Conservation (phyloP, 2,113 vertebrate genomes). For the Misgurnus mizolepis region DNA sequence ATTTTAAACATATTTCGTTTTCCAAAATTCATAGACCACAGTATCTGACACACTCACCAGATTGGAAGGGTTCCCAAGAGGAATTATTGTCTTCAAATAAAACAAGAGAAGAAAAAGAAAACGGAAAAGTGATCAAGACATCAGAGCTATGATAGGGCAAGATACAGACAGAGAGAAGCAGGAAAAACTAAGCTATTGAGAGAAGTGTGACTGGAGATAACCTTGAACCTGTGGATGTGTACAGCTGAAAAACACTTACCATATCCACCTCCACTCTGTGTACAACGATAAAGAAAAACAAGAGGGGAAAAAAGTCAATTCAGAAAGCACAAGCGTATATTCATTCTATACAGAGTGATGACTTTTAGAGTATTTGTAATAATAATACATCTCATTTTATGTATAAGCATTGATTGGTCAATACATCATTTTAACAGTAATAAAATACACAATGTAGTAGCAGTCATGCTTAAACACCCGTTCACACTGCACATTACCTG, state of each 20-base stretch:
- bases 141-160: slow-evolving; percentile 44
- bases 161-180: slow-evolving; percentile 22
- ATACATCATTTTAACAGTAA: no score
- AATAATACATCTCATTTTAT: background rate
- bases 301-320: slow-evolving; percentile 12
- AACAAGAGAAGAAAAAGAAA: slow-evolving; percentile 51
- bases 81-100: slow-evolving; percentile 72
- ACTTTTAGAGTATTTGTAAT: background rate
- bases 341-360: background rate
- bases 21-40: background rate
- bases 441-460: no score
- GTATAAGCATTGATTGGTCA: no score
- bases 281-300: slow-evolving; percentile 51
- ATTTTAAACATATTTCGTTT: background rate
- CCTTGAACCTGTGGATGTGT: slow-evolving; percentile 9
- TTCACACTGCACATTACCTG: no score
- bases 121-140: slow-evolving; percentile 53
- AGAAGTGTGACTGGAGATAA: slow-evolving; percentile 38
- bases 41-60: slow-evolving; percentile 65
- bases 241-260: slow-evolving; percentile 79
- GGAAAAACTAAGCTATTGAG: slow-evolving; percentile 32
- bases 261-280: slow-evolving; percentile 90
- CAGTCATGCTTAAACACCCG: background rate
- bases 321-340: slow-evolving; percentile 8
- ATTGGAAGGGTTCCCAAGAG: slow-evolving; percentile 74